Evolutionary conservation across 2,113 vertebrate species (phyloP).

Genomic region (Pollimyrus isidori): DNA sequence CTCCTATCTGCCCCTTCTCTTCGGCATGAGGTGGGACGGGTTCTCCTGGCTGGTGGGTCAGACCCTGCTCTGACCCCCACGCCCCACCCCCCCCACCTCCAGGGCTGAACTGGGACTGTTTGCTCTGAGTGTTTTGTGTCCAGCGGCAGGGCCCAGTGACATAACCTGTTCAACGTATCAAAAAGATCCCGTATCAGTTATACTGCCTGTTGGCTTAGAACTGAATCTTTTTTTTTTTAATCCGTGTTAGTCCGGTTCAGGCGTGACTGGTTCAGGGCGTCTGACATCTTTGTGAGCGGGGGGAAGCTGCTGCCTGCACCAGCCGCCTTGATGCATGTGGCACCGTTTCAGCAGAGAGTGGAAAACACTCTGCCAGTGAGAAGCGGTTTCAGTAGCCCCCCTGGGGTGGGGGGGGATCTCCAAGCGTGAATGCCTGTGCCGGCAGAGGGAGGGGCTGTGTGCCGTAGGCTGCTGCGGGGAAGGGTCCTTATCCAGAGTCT

Average conservation of each 20-base stretch:
- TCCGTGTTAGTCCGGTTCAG: not conserved
- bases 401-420: not conserved
- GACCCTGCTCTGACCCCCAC: not conserved
- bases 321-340: not conserved
- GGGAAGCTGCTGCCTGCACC: not conserved
- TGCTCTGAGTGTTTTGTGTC: not conserved
- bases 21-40: not conserved
- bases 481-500: not conserved
- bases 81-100: not conserved
- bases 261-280: not conserved
- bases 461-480: not conserved
- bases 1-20: not conserved
- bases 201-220: not conserved
- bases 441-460: not conserved
- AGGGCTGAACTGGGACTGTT: not conserved
- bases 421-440: not conserved
- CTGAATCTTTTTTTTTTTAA: not conserved
- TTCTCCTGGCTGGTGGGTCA: not conserved
- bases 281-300: not conserved
- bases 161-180: not conserved
- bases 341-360: not conserved
- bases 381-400: not conserved
- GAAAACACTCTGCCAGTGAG: not conserved
- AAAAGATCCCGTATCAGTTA: not conserved
- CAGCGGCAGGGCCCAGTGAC: not conserved